Evolutionary conservation across 2,797 vertebrate species (phyloP).

Genomic region (Merluccius polli): DNA sequence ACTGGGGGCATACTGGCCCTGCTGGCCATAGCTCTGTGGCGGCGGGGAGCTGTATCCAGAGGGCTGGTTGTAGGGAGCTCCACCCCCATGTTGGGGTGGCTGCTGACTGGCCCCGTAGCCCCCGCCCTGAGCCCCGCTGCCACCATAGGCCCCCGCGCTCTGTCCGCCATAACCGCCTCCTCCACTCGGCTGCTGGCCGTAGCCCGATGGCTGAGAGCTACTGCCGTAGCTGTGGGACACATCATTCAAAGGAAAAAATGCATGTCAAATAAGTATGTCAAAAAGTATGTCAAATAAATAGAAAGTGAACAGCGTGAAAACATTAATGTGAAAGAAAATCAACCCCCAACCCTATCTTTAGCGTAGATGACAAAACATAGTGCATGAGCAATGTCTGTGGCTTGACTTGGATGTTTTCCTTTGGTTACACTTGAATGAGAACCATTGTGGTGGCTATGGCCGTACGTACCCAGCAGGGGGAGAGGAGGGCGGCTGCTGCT

Average conservation of each 20-base stretch:
- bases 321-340: not conserved
- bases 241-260: not conserved
- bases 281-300: not conserved
- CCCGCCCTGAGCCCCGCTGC: conserved; percentile 67
- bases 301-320: not conserved
- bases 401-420: no score
- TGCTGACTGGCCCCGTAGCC: conserved; percentile 70
- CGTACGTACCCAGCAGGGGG: not conserved
- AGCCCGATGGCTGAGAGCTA: conserved; percentile 69
- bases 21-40: conserved; percentile 79
- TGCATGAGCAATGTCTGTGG: no score
- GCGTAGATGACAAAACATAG: no score
- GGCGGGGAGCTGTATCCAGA: conserved; percentile 68
- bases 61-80: conserved; percentile 75
- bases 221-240: conserved; percentile 71
- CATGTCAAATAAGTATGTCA: not conserved
- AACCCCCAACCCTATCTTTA: no score
- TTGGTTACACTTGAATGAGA: no score
- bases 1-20: conserved; percentile 74
- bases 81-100: conserved; percentile 56
- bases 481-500: not conserved
- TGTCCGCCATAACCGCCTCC: conserved; percentile 29
- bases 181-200: conserved; percentile 69
- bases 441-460: not conserved
- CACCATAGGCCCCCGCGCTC: conserved; percentile 65